These are phyloP conservation scores for Gnatocerus cornutus DNA, from an alignment of 2,888 invertebrate species.

Conservation along the genomic window DNA sequence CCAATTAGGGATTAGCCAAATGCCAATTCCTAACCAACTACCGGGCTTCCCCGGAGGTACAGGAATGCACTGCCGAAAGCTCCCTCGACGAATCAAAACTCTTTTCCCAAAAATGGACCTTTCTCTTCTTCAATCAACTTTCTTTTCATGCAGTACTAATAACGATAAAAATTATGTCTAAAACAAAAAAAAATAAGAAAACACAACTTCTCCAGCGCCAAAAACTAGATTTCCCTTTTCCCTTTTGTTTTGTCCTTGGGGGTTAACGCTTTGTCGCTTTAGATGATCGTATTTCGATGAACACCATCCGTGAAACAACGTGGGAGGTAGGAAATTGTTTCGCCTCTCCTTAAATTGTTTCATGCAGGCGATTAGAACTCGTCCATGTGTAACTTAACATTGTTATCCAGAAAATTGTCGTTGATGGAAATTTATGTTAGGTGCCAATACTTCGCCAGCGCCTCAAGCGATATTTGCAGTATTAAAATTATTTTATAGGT, in stretches of 20 bases:
- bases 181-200: too few relatives aligned
- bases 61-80: not conserved
- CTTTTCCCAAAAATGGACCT: not conserved
- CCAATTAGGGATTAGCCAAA: constrained; percentile 46
- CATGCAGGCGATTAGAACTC: constrained; percentile 71
- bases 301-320: constrained; percentile 69
- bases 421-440: constrained; percentile 63
- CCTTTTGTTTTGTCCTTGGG: constrained; percentile 8
- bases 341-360: constrained; percentile 71
- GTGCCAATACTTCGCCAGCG: constrained; percentile 50
- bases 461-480: constrained; percentile 43
- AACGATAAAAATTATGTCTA: too few relatives aligned
- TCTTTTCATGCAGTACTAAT: too few relatives aligned
- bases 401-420: constrained; percentile 68
- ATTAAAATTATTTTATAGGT: constrained; percentile 42
- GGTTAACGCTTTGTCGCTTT: constrained; percentile 59
- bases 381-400: constrained; percentile 69
- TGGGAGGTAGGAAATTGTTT: constrained; percentile 70
- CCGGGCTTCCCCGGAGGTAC: constrained; percentile 11
- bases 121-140: too few relatives aligned
- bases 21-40: constrained; percentile 27
- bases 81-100: constrained; percentile 5
- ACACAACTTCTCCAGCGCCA: too few relatives aligned
- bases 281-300: constrained; percentile 63
- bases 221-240: not conserved